phyloP scores from a whole-genome alignment of 2,888 invertebrate genomes.

The Cephus spinipes region DNA sequence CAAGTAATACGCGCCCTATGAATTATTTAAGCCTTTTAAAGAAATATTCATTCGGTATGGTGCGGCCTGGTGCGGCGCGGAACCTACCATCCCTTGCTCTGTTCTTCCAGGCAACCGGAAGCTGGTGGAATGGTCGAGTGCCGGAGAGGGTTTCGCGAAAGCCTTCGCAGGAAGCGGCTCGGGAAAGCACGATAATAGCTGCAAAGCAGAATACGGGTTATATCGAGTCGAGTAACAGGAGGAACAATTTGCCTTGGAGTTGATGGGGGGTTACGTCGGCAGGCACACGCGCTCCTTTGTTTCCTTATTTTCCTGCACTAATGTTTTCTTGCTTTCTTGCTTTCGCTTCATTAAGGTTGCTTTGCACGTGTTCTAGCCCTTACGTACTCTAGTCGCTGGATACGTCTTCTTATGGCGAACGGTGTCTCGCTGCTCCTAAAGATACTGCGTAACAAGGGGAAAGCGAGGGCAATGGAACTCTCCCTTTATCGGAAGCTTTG shows the following conservation, averaged over 20 bases:
- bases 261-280: too few relatives aligned
- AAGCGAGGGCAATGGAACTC: too few relatives aligned
- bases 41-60: slow-evolving; percentile 27
- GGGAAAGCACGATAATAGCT: slow-evolving; percentile 28
- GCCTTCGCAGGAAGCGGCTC: slow-evolving; percentile 1
- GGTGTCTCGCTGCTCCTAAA: too few relatives aligned
- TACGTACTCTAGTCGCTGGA: too few relatives aligned
- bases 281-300: too few relatives aligned
- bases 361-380: too few relatives aligned
- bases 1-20: slow-evolving; percentile 18
- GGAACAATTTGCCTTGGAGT: slow-evolving; percentile 36
- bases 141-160: slow-evolving; percentile 4
- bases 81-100: too few relatives aligned
- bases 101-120: not conserved
- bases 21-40: slow-evolving; percentile 26
- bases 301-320: too few relatives aligned
- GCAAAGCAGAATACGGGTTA: slow-evolving; percentile 29
- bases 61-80: slow-evolving; percentile 12
- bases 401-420: too few relatives aligned
- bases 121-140: not conserved
- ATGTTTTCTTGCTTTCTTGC: not conserved
- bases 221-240: slow-evolving; percentile 42
- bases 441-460: too few relatives aligned
- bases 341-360: not conserved
- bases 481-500: too few relatives aligned